Evolutionary conservation across 2,888 invertebrate genomes (phyloP).

Genomic region (Ormyrus thymus): DNA sequence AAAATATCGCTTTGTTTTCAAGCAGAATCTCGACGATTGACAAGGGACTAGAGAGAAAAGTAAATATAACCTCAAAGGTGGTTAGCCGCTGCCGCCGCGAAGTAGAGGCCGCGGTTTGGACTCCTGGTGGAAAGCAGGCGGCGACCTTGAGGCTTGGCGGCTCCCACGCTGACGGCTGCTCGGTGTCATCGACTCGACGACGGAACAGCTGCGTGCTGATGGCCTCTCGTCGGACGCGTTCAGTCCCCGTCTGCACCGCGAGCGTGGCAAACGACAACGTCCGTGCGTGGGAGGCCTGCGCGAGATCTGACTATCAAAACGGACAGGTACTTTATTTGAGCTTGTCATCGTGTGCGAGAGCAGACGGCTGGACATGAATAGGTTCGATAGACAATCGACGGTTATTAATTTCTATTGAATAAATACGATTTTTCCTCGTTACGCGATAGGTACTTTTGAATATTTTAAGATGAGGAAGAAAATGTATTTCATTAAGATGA

Average conservation of each 20-base stretch:
- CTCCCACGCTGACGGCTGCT: constrained; percentile 8
- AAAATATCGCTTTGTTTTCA: background rate
- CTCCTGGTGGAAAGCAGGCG: no score
- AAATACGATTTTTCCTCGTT: no score
- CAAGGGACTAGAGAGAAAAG: background rate
- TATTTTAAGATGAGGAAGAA: no score
- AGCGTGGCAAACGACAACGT: constrained; percentile 31
- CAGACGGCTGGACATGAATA: no score
- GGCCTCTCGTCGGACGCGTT: background rate
- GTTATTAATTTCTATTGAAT: no score
- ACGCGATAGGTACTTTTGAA: no score
- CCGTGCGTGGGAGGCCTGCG: background rate
- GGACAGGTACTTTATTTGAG: background rate
- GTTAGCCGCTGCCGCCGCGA: background rate
- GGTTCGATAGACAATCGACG: no score
- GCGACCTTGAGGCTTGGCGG: background rate
- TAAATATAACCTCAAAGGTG: constrained; percentile 46
- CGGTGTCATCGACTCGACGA: constrained; percentile 25
- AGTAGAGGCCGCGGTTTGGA: background rate
- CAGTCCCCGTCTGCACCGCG: constrained; percentile 13
- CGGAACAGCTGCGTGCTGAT: constrained; percentile 30
- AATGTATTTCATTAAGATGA: no score
- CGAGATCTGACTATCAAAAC: background rate
- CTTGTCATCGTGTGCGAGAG: no score
- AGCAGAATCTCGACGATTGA: background rate